phyloP scores from a whole-genome alignment of 2,888 invertebrate genomes.

The Phortica okadai region DNA sequence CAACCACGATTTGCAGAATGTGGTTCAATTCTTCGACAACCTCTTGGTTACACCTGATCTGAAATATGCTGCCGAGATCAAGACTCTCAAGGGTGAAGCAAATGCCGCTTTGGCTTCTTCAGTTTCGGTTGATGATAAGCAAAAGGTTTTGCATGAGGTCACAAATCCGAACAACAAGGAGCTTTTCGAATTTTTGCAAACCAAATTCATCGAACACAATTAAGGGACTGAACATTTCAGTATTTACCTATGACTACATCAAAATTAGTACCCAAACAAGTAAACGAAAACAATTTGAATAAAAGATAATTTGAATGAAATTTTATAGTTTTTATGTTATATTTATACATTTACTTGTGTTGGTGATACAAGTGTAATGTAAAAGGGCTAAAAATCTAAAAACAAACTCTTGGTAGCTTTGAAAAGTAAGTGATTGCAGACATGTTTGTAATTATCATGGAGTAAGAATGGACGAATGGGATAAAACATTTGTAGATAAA shows the following conservation, averaged over 20 bases:
- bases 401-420: too few relatives aligned
- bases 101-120: slow-evolving; percentile 51
- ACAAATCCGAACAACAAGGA: slow-evolving; percentile 56
- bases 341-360: too few relatives aligned
- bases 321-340: too few relatives aligned
- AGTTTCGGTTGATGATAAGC: slow-evolving; percentile 59
- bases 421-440: too few relatives aligned
- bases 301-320: slow-evolving; percentile 8
- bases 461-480: too few relatives aligned
- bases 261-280: not conserved
- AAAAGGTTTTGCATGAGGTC: slow-evolving; percentile 55
- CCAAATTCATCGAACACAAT: slow-evolving; percentile 59
- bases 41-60: slow-evolving; percentile 51
- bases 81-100: slow-evolving; percentile 54
- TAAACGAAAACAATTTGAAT: not conserved
- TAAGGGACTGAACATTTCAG: slow-evolving; percentile 39
- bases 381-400: too few relatives aligned
- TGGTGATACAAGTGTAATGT: too few relatives aligned
- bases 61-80: slow-evolving; percentile 55
- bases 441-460: too few relatives aligned
- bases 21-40: slow-evolving; percentile 58
- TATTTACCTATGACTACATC: slow-evolving; percentile 10
- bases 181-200: slow-evolving; percentile 57
- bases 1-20: slow-evolving; percentile 54
- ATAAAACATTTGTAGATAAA: too few relatives aligned